phyloP scores from a whole-genome alignment of 2,888 invertebrate species.

The Cylindroiulus punctatus region DNA sequence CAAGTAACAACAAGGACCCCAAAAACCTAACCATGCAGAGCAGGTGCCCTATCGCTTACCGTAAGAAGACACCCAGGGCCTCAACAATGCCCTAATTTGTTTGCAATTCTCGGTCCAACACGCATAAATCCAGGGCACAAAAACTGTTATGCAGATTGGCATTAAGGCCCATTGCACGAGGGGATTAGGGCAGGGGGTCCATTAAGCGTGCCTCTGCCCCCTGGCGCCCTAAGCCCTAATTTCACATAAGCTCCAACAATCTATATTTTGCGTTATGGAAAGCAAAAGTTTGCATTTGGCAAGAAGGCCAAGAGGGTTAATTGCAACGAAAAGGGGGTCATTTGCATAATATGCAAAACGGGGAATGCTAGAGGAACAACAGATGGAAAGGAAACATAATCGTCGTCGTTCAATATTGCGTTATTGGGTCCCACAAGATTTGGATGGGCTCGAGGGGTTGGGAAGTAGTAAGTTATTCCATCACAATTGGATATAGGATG shows the following conservation, averaged over 20 bases:
- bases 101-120: neutral
- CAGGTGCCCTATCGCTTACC: constrained; percentile 16
- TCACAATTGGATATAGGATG: too few species aligned
- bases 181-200: constrained; percentile 15
- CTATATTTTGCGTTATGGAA: neutral
- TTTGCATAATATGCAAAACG: constrained; percentile 37
- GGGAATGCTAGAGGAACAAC: neutral
- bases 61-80: constrained; percentile 5
- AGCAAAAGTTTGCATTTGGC: neutral
- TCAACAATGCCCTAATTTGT: constrained; percentile 25
- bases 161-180: neutral
- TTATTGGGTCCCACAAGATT: neutral
- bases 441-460: too few species aligned
- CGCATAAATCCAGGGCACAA: too few species aligned
- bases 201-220: neutral
- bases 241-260: neutral
- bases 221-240: neutral
- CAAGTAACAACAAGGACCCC: too few species aligned
- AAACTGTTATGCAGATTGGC: neutral
- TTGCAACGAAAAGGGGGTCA: neutral
- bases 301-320: constrained; percentile 1
- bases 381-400: constrained; percentile 12
- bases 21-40: neutral
- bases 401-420: neutral
- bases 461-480: too few species aligned